These are phyloP conservation scores for Crocidura indochinensis DNA, from an alignment of 2,797 vertebrate species.

Conservation along the genomic window DNA sequence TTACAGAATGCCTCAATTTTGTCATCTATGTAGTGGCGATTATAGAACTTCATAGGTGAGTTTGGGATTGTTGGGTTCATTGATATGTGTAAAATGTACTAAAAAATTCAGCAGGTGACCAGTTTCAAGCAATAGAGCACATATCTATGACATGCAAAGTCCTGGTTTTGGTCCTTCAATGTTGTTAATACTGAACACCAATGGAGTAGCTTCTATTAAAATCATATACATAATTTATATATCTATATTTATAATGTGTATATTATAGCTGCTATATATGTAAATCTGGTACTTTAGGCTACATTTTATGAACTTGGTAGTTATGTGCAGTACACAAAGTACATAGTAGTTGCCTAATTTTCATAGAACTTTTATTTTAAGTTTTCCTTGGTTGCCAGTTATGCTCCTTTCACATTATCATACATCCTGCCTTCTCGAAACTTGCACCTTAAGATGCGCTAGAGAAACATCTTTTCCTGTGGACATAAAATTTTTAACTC, in stretches of 20 bases:
- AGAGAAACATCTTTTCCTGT: conserved; percentile 20
- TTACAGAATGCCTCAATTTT: neutral
- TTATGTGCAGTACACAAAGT: neutral
- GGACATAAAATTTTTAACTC: conserved; percentile 11
- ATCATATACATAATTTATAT: too few species aligned
- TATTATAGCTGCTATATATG: too few species aligned
- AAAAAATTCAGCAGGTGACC: neutral
- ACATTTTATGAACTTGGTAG: conserved; percentile 16
- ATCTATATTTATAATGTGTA: too few species aligned
- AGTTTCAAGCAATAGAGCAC: too few species aligned
- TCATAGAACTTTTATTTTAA: neutral
- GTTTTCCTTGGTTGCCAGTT: neutral
- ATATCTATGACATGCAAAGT: too few species aligned
- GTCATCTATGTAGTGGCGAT: neutral
- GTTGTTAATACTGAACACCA: too few species aligned
- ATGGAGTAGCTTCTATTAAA: too few species aligned
- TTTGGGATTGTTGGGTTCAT: neutral
- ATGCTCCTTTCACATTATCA: neutral
- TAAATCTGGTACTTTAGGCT: neutral
- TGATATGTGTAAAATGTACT: conserved; percentile 30
- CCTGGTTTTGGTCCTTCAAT: too few species aligned
- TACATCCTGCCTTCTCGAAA: neutral
- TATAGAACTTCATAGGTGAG: neutral
- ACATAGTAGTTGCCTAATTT: conserved; percentile 11
- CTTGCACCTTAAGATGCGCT: conserved; percentile 9